Evolutionary conservation across 2,797 vertebrate species (phyloP).

Genomic region (Eleutherodactylus coqui): DNA sequence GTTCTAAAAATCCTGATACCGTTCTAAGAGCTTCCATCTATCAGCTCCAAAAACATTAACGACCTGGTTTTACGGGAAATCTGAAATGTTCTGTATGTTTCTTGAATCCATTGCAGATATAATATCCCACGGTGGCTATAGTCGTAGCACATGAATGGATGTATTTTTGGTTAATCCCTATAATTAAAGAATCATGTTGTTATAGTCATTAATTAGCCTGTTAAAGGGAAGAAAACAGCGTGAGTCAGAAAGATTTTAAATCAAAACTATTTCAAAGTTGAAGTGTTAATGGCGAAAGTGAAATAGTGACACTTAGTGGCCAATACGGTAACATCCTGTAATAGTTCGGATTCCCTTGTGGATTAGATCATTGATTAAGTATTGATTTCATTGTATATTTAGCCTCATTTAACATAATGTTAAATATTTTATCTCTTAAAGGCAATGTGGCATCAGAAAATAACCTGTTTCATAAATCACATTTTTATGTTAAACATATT

Average conservation of each 20-base stretch:
- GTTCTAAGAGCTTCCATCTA: not conserved
- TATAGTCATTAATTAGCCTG: conserved; percentile 35
- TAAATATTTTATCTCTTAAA: not conserved
- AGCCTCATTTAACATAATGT: not conserved
- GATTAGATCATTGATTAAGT: conserved; percentile 6
- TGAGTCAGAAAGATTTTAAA: not conserved
- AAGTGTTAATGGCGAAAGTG: conserved; percentile 28
- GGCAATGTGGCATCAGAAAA: not conserved
- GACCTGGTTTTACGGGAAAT: not conserved
- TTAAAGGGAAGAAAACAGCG: conserved; percentile 5
- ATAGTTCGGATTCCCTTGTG: not conserved
- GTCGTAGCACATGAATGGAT: conserved; percentile 2
- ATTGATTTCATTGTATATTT: not conserved
- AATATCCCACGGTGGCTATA: conserved; percentile 9
- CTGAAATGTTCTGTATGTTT: not conserved
- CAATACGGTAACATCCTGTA: not conserved
- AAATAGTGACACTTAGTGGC: conserved; percentile 43
- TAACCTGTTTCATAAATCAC: too few species aligned
- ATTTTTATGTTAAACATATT: too few species aligned
- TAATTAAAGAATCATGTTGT: conserved; percentile 35
- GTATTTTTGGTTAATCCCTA: conserved; percentile 29
- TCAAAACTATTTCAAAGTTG: conserved; percentile 8
- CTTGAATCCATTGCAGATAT: not conserved
- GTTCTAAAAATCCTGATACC: not conserved
- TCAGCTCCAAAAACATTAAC: not conserved